A percentile compares a stretch with the other conserved stretches of the same genome.
Conservation (phyloP, 2,113 vertebrate genomes). For the Etheostoma cragini region DNA sequence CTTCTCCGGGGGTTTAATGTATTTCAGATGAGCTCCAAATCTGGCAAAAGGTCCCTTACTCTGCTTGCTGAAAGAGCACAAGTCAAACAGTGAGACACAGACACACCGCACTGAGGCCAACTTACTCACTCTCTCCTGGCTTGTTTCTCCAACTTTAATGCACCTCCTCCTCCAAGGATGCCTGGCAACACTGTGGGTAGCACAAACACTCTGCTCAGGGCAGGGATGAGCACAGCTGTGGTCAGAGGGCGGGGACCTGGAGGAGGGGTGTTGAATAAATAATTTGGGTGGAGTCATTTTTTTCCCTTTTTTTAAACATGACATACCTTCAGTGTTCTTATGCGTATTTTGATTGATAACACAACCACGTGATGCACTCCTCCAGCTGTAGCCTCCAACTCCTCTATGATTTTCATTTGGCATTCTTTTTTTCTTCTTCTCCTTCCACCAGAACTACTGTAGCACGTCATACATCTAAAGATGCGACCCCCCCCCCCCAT, state of each 20-base stretch:
- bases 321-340: constrained; percentile 18
- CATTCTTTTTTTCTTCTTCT: background rate
- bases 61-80: constrained; percentile 43
- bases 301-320: constrained; percentile 14
- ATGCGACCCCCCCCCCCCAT: constrained; percentile 21
- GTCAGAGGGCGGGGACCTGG: constrained; percentile 66
- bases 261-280: constrained; percentile 50
- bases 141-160: constrained; percentile 47
- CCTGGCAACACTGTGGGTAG: constrained; percentile 66
- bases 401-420: background rate
- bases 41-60: constrained; percentile 46
- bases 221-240: constrained; percentile 67
- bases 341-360: constrained; percentile 22
- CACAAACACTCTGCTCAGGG: constrained; percentile 47
- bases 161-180: constrained; percentile 74
- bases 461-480: constrained; percentile 19
- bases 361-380: background rate
- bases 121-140: constrained; percentile 28
- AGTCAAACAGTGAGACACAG: constrained; percentile 48
- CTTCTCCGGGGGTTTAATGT: constrained; percentile 69
- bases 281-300: constrained; percentile 64
- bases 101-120: constrained; percentile 18
- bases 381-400: background rate
- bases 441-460: background rate
- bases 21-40: constrained; percentile 75